A percentile compares a stretch with the other conserved stretches of the same genome.
Evolutionary conservation across 2,113 vertebrate species (phyloP).

Genomic region (Thalassoma bifasciatum): DNA sequence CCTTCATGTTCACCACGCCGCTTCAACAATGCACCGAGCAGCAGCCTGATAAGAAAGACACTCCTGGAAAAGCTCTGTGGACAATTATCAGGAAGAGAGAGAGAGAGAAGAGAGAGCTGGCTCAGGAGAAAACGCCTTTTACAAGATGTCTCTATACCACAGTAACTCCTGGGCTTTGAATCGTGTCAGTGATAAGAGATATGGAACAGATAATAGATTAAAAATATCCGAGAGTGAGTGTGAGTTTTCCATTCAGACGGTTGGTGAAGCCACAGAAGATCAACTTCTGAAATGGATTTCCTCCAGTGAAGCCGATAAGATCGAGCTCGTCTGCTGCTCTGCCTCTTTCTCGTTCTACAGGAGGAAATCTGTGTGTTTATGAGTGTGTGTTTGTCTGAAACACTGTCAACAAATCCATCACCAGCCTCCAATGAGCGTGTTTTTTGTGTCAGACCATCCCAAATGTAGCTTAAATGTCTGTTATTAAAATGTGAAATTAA

Average conservation of each 20-base stretch:
- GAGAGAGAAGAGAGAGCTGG: not conserved
- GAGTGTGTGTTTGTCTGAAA: not conserved
- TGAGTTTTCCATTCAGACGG: not conserved
- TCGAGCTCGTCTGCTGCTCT: constrained; percentile 10
- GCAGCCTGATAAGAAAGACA: not conserved
- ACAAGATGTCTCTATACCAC: no score
- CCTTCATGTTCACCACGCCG: not conserved
- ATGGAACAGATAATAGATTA: not conserved
- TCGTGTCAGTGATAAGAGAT: not conserved
- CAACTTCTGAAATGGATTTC: constrained; percentile 31
- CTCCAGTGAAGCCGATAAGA: constrained; percentile 17
- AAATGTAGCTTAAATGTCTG: no score
- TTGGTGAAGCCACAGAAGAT: constrained; percentile 16
- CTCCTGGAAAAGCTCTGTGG: not conserved
- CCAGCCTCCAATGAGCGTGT: not conserved
- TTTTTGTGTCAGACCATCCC: no score
- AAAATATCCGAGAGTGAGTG: not conserved
- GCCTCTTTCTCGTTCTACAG: not conserved
- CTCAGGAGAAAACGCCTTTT: not conserved
- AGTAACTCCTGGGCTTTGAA: not conserved
- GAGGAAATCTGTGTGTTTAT: not conserved
- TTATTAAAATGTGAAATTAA: no score
- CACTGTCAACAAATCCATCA: constrained; percentile 20
- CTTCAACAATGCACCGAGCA: not conserved
- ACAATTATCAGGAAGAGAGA: not conserved